Conservation (phyloP, 2,113 vertebrate species). For the Sinosuthora webbiana region DNA sequence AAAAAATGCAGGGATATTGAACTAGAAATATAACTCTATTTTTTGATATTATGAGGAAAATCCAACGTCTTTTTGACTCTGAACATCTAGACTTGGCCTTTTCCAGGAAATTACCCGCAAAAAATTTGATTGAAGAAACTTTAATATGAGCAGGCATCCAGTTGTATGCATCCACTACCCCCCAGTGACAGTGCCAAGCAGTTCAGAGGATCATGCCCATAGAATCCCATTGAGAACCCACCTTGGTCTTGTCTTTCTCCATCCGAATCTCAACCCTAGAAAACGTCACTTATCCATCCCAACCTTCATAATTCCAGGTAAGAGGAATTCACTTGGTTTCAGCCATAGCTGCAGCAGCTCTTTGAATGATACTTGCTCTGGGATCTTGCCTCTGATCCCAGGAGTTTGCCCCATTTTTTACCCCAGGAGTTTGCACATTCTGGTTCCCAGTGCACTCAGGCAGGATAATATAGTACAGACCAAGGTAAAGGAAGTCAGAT, state of each 20-base stretch:
- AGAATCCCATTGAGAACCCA: neutral
- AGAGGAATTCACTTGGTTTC: neutral
- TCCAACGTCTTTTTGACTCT: neutral
- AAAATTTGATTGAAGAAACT: neutral
- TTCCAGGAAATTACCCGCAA: neutral
- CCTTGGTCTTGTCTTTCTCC: neutral
- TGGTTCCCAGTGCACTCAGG: neutral
- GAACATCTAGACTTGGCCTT: neutral
- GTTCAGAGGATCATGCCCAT: neutral
- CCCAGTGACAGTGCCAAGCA: rapidly evolving
- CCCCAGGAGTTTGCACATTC: neutral
- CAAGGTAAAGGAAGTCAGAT: neutral
- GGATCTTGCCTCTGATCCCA: neutral
- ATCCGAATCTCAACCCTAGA: neutral
- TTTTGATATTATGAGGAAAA: neutral
- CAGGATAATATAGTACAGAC: neutral
- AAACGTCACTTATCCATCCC: neutral
- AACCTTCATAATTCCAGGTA: neutral
- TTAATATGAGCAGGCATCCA: neutral
- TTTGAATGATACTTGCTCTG: neutral
- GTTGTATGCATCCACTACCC: rapidly evolving
- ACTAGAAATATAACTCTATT: neutral
- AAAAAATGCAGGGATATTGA: neutral
- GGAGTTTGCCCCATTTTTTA: neutral
- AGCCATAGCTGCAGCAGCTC: neutral